Percentiles rank a stretch among this genome's conserved stretches.
Evolutionary conservation across 2,888 invertebrate species (phyloP).

Genomic region (Calephelis perditalis): DNA sequence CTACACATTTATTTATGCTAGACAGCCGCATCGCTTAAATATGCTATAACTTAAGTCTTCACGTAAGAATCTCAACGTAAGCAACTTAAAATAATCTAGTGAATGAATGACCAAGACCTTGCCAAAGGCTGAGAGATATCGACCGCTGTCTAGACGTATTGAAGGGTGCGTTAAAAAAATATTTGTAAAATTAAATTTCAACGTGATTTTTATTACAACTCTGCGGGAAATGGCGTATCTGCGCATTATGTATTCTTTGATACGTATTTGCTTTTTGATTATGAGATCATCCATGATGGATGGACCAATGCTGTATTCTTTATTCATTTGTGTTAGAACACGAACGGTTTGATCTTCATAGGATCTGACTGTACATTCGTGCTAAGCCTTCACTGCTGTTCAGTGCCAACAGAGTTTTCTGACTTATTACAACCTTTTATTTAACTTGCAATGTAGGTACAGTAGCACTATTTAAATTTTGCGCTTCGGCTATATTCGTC

Average conservation of each 20-base stretch:
- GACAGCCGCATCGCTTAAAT: neutral
- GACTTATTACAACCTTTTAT: no score
- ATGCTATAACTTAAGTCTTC: conserved; percentile 15
- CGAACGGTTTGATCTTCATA: no score
- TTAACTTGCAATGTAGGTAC: no score
- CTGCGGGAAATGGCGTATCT: neutral
- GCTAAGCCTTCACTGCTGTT: no score
- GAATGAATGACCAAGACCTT: conserved; percentile 54
- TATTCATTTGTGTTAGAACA: neutral
- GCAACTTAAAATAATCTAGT: conserved; percentile 45
- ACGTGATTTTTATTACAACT: neutral
- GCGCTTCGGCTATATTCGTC: no score
- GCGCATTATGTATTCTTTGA: conserved; percentile 6
- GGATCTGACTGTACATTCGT: no score
- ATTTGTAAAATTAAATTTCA: neutral
- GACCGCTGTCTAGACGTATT: conserved; percentile 38
- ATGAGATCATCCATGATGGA: neutral
- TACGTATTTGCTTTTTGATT: neutral
- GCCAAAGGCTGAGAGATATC: conserved; percentile 35
- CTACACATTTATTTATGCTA: neutral
- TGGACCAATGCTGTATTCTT: neutral
- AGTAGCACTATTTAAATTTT: no score
- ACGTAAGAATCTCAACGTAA: conserved; percentile 26
- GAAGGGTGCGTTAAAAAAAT: conserved; percentile 28
- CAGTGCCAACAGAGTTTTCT: no score